phyloP scores from a whole-genome alignment of 2,113 vertebrate species.

The Xiphias gladius region DNA sequence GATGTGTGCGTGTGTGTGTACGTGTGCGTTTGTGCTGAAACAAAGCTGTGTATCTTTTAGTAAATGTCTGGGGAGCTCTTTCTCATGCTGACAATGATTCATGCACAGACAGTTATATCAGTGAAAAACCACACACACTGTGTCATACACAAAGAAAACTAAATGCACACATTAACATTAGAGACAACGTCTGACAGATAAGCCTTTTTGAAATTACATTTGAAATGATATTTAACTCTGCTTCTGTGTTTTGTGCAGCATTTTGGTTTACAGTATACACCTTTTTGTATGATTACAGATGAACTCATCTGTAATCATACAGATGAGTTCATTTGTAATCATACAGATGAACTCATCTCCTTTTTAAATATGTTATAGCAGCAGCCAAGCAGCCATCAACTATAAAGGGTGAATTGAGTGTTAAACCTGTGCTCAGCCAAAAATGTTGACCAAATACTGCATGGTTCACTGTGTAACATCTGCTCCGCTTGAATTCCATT shows the following conservation, averaged over 20 bases:
- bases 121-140: constrained; percentile 16
- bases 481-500: not conserved
- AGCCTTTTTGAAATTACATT: not conserved
- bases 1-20: constrained; percentile 10
- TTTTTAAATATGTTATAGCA: not conserved
- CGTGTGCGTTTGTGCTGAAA: constrained; percentile 41
- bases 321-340: too few relatives aligned
- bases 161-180: not conserved
- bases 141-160: constrained; percentile 19
- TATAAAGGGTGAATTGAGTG: not conserved
- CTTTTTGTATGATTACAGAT: not conserved
- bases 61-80: constrained; percentile 17
- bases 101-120: constrained; percentile 36
- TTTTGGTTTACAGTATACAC: not conserved
- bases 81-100: constrained; percentile 42
- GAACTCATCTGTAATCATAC: too few relatives aligned
- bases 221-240: not conserved
- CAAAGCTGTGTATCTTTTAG: constrained; percentile 9
- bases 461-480: not conserved
- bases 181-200: not conserved
- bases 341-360: not conserved
- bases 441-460: not conserved
- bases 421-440: not conserved
- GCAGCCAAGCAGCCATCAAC: not conserved
- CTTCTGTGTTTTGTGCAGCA: not conserved